Evolutionary conservation across 2,113 vertebrate species (phyloP), one percentile per base, ranked within the genome.

Genomic region (Etheostoma cragini): DNA sequence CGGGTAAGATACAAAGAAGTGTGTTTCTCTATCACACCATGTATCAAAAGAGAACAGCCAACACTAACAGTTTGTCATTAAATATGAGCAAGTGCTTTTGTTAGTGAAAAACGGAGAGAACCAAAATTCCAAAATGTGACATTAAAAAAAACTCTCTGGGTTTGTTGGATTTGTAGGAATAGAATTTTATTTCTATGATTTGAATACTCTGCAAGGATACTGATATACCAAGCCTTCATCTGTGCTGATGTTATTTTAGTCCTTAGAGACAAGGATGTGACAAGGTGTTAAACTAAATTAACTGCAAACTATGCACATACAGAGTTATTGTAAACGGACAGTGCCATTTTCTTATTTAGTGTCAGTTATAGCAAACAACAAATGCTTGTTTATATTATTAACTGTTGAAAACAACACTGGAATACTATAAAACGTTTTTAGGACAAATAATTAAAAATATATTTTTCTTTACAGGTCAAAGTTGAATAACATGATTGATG

Each of bases 401-500:
- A 26, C 22, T 1, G 6, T 17, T 5, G 21, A 22, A n/a, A 46
- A 65, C 17, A 38, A 14, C n/a, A 4, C 17, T 42, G n/a, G 21
- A 3, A n/a, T 38, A 22, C 16, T 13, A 1, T 30, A 15, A 42
- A 6, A n/a, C n/a, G 10, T 38, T 5, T 16, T 17, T 46, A 1
- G 10, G 38, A 42, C 10, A 42, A 42, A 42, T 11, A 11, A 42
- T 42, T 42, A 8, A 38, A 10, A 8, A 38, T 38, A 38, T 3
- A 58, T 56, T 17, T 38, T 58, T 78, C n/a, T 65, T 85, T 57
- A 8, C 80, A 99, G 98, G 95, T 96, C 97, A 93, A 99, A 98
- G 94, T 93, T 99, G 90, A 99, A 98, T 82, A 96, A 97, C 76
- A 96, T 97, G 92, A 98, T 99, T 84, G 97, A 99, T 92, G 96